Percentiles rank a stretch among this genome's conserved stretches.
phyloP scores from a whole-genome alignment of 2,797 vertebrate species.

The Sebastes variabilis region DNA sequence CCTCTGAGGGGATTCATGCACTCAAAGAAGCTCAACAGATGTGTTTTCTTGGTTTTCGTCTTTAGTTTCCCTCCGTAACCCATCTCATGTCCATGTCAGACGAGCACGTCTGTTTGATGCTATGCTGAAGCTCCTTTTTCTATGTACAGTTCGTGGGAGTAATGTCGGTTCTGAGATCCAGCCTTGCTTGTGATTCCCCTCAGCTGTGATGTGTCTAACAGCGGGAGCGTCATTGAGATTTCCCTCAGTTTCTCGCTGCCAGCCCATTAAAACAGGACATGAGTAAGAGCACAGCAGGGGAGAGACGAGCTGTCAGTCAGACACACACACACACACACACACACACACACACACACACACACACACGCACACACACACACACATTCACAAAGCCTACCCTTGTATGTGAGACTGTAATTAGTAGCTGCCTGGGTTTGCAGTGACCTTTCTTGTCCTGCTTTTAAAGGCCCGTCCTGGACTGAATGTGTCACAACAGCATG shows the following conservation, averaged over 20 bases:
- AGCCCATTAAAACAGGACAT: constrained; percentile 58
- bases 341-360: constrained; percentile 1
- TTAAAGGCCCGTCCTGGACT: constrained; percentile 24
- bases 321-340: not conserved
- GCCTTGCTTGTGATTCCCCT: constrained; percentile 22
- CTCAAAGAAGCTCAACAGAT: not conserved
- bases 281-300: constrained; percentile 54
- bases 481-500: constrained; percentile 11
- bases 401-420: constrained; percentile 57
- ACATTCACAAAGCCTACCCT: constrained; percentile 30
- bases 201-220: constrained; percentile 45
- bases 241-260: constrained; percentile 46
- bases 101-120: constrained; percentile 14
- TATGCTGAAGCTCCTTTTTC: not conserved
- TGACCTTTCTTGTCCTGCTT: constrained; percentile 54
- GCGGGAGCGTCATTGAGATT: constrained; percentile 41
- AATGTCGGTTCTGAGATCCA: constrained; percentile 5
- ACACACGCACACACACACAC: constrained; percentile 7
- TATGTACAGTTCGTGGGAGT: not conserved
- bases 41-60: constrained; percentile 29
- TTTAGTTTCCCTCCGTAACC: constrained; percentile 13
- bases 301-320: constrained; percentile 56
- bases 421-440: constrained; percentile 37
- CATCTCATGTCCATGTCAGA: constrained; percentile 21
- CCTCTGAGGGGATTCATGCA: not conserved